Conservation (phyloP, 2,797 vertebrate genomes). For the Muraenolepis orangiensis region DNA sequence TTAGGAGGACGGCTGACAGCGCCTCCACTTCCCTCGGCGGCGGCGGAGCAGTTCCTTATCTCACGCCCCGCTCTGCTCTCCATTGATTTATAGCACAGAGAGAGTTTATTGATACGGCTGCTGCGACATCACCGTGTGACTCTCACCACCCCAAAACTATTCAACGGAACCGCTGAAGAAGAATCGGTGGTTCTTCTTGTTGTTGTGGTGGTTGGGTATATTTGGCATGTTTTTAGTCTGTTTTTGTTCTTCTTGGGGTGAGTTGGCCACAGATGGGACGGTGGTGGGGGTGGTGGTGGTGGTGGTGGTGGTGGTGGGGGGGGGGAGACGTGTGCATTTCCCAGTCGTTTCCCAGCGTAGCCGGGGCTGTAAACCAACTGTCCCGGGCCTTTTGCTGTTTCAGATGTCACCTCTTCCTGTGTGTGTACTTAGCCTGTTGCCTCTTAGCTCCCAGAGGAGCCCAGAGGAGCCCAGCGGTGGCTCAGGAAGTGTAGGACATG, state of each 20-base stretch:
- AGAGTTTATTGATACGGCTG: too few species aligned
- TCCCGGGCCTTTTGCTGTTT: slow-evolving; percentile 52
- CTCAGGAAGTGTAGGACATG: slow-evolving; percentile 57
- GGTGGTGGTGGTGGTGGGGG: too few species aligned
- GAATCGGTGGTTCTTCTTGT: too few species aligned
- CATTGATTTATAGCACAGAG: too few species aligned
- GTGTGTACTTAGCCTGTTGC: slow-evolving; percentile 59
- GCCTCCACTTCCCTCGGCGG: too few species aligned
- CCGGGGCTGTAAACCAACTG: slow-evolving; percentile 41
- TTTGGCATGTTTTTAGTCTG: too few species aligned
- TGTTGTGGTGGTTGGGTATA: too few species aligned
- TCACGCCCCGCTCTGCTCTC: not conserved
- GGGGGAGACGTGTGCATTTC: slow-evolving; percentile 6
- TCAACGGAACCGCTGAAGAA: not conserved
- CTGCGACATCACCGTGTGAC: too few species aligned
- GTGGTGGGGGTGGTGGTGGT: too few species aligned
- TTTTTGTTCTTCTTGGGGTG: not conserved
- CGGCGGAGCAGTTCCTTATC: not conserved
- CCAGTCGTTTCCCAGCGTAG: slow-evolving; percentile 5
- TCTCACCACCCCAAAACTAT: too few species aligned
- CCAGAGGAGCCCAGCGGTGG: slow-evolving; percentile 46
- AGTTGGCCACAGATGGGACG: not conserved
- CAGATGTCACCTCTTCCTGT: slow-evolving; percentile 65
- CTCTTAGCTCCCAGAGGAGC: too few species aligned
- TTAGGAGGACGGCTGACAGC: too few species aligned